These are phyloP conservation scores for Hirtodrosophila trivittata DNA, from an alignment of 2,888 invertebrate genomes.

Conservation along the genomic window DNA sequence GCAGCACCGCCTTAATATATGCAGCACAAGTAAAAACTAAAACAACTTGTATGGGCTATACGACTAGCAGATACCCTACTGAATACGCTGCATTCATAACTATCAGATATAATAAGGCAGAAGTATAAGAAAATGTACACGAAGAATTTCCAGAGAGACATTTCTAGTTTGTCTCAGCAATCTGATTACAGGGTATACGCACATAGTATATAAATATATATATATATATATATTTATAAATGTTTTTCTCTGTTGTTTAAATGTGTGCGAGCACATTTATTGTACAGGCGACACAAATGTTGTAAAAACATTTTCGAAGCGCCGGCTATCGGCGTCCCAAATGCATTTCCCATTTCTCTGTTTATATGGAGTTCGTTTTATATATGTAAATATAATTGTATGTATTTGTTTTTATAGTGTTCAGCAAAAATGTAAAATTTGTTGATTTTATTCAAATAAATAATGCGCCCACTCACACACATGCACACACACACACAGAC, in stretches of 20 bases:
- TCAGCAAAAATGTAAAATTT: slow-evolving; percentile 26
- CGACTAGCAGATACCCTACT: too few relatives aligned
- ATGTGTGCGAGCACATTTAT: neutral
- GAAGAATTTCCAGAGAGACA: too few relatives aligned
- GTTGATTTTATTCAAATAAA: slow-evolving; percentile 65
- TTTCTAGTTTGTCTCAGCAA: too few relatives aligned
- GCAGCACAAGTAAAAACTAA: slow-evolving; percentile 44
- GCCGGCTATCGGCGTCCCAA: slow-evolving; percentile 45
- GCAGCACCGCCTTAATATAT: slow-evolving; percentile 59
- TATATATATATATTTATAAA: slow-evolving; percentile 6
- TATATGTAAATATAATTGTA: slow-evolving; percentile 35
- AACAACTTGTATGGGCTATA: slow-evolving; percentile 18
- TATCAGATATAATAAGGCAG: too few relatives aligned
- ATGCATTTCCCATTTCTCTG: slow-evolving; percentile 25
- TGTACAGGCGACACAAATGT: slow-evolving; percentile 45
- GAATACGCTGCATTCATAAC: too few relatives aligned
- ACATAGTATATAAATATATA: slow-evolving; percentile 7
- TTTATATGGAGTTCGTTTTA: too few relatives aligned
- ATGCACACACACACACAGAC: slow-evolving; percentile 1
- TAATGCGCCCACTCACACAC: slow-evolving; percentile 9
- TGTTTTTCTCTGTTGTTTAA: too few relatives aligned
- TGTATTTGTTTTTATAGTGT: slow-evolving; percentile 17
- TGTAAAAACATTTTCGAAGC: slow-evolving; percentile 71
- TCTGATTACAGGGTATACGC: neutral
- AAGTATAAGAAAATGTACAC: too few relatives aligned